Percentiles rank a stretch among this genome's conserved stretches.
Evolutionary conservation across 2,113 vertebrate species (phyloP).

Genomic region (Trematocara unimaculatum): DNA sequence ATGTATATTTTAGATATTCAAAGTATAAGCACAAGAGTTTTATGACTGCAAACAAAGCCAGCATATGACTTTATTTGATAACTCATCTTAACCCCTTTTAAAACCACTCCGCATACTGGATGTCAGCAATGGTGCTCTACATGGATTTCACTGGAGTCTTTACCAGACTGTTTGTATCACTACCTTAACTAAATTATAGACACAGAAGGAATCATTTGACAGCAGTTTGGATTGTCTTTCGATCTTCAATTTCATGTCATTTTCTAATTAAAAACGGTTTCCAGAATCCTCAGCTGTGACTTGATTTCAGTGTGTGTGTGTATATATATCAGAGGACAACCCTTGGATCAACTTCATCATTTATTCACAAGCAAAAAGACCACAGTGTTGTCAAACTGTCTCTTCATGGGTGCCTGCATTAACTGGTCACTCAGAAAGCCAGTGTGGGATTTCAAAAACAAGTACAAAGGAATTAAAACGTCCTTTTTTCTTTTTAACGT

Average conservation of each 20-base stretch:
- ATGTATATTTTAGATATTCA: slow-evolving; percentile 29
- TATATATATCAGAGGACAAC: background rate
- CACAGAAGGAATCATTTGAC: background rate
- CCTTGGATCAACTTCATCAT: slow-evolving; percentile 39
- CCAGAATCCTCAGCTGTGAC: background rate
- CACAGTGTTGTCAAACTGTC: slow-evolving; percentile 36
- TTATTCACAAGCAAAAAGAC: slow-evolving; percentile 68
- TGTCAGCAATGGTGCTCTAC: background rate
- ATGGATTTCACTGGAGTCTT: background rate
- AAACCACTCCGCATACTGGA: background rate
- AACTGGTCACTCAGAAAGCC: slow-evolving; percentile 32
- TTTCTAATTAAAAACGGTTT: slow-evolving; percentile 59
- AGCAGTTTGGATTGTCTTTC: slow-evolving; percentile 6
- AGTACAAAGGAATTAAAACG: slow-evolving; percentile 19
- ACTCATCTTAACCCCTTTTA: background rate
- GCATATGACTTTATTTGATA: background rate
- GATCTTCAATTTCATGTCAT: slow-evolving; percentile 22
- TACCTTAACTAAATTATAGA: background rate
- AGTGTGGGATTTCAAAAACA: slow-evolving; percentile 42
- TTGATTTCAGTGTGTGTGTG: background rate
- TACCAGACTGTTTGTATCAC: slow-evolving; percentile 5
- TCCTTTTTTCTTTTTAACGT: slow-evolving; percentile 7
- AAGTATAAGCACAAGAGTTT: slow-evolving; percentile 22
- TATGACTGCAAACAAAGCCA: background rate
- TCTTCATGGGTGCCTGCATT: slow-evolving; percentile 14